Conservation (phyloP, 2,888 invertebrate species). For the Lymantria monacha region DNA sequence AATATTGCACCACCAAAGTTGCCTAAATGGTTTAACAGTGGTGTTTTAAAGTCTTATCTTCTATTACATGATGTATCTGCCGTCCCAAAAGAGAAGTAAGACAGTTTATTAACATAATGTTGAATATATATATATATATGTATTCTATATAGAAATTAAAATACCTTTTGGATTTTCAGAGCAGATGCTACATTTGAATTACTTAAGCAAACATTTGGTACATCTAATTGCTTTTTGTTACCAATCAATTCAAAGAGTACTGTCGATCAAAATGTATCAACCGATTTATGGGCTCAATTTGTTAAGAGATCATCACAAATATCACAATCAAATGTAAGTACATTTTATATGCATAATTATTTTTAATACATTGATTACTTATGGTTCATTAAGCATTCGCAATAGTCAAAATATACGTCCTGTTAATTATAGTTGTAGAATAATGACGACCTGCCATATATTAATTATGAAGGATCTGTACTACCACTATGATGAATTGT, state of each 20-base stretch:
- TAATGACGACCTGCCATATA: too few relatives aligned
- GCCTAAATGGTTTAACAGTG: constrained; percentile 91
- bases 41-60: constrained; percentile 93
- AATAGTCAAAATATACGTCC: too few relatives aligned
- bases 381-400: too few relatives aligned
- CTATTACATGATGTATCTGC: constrained; percentile 92
- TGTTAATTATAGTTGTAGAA: too few relatives aligned
- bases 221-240: constrained; percentile 93
- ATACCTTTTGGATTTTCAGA: constrained; percentile 74
- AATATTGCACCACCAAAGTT: constrained; percentile 88
- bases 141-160: background rate
- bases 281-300: constrained; percentile 94
- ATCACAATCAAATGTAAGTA: constrained; percentile 71
- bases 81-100: constrained; percentile 89
- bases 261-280: constrained; percentile 77
- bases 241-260: constrained; percentile 92
- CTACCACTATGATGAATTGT: too few relatives aligned
- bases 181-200: constrained; percentile 92
- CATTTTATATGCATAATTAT: too few relatives aligned
- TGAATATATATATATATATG: background rate
- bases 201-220: constrained; percentile 93
- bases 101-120: constrained; percentile 1
- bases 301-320: constrained; percentile 84
- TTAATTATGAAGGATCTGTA: too few relatives aligned
- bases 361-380: too few relatives aligned